Evolutionary conservation across 1,140 invertebrate species (phyloP).

Genomic region (Lordiphosa collinella): DNA sequence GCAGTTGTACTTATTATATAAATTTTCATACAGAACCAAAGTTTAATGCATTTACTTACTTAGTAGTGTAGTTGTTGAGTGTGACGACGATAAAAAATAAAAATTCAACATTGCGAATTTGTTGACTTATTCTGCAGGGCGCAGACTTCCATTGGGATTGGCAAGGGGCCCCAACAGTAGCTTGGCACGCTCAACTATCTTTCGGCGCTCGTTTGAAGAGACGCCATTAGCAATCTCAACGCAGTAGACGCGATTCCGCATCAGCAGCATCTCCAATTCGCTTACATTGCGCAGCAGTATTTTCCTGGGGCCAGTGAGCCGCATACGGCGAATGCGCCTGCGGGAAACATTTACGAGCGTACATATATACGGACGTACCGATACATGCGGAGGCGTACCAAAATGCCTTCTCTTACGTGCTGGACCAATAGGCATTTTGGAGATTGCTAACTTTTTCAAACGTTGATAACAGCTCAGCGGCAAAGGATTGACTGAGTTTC

Average conservation of each 20-base stretch:
- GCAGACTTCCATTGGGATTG: slow-evolving; percentile 96
- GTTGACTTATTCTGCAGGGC: slow-evolving; percentile 86
- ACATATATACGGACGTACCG: no score
- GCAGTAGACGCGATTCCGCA: slow-evolving; percentile 98
- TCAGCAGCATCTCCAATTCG: slow-evolving; percentile 98
- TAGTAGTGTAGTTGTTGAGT: no score
- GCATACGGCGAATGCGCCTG: slow-evolving; percentile 95
- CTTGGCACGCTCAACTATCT: slow-evolving; percentile 97
- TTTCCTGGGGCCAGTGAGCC: no score
- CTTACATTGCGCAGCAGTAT: slow-evolving; percentile 84
- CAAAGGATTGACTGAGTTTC: no score
- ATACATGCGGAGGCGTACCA: no score
- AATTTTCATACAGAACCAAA: no score
- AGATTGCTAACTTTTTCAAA: no score
- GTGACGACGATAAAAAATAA: slow-evolving; percentile 54
- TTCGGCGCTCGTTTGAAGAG: slow-evolving; percentile 97
- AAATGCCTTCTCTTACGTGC: no score
- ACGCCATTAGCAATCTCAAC: slow-evolving; percentile 98
- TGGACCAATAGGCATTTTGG: no score
- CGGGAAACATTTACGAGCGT: slow-evolving; percentile 98
- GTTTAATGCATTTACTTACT: no score
- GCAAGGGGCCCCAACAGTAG: slow-evolving; percentile 97
- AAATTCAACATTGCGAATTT: slow-evolving; percentile 45
- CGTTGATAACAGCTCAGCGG: no score
- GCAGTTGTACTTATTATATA: no score